A percentile compares a stretch with the other conserved stretches of the same genome.
Conservation (phyloP, 2,797 vertebrate species). For the Gorsachius magnificus region DNA sequence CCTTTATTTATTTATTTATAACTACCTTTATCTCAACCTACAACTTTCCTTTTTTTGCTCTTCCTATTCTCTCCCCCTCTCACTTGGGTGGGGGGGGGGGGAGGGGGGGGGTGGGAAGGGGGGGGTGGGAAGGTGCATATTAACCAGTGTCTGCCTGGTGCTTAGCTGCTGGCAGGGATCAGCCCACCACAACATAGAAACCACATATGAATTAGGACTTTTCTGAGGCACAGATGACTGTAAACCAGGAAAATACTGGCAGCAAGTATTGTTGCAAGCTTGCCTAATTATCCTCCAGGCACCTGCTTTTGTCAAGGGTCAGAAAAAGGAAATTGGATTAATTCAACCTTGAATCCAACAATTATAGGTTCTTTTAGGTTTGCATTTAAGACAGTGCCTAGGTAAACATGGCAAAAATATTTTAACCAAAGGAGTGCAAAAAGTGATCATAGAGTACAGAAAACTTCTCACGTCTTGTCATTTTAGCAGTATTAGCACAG, state of each 20-base stretch:
- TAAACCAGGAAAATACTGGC: neutral
- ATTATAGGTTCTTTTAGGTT: neutral
- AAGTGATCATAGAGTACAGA: neutral
- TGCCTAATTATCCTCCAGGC: neutral
- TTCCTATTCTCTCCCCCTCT: too few species aligned
- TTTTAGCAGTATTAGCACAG: neutral
- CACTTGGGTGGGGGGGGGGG: too few species aligned
- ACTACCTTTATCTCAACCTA: too few species aligned
- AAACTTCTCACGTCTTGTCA: neutral
- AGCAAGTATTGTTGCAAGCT: neutral
- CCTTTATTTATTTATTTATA: too few species aligned
- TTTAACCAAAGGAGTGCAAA: neutral
- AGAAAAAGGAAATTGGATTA: neutral
- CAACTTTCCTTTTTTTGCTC: too few species aligned
- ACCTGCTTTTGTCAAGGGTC: neutral
- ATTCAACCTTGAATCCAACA: neutral
- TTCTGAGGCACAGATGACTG: neutral
- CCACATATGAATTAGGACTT: neutral
- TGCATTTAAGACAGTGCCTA: neutral
- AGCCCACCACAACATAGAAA: neutral
- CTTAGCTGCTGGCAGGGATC: neutral
- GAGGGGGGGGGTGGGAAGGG: too few species aligned
- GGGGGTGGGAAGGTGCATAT: too few species aligned
- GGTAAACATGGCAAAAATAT: neutral
- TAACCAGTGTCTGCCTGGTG: too few species aligned